A percentile compares a stretch with the other conserved stretches of the same genome.
These are phyloP conservation scores for Stigmatopora argus DNA, from an alignment of 2,113 vertebrate species.

Conservation along the genomic window DNA sequence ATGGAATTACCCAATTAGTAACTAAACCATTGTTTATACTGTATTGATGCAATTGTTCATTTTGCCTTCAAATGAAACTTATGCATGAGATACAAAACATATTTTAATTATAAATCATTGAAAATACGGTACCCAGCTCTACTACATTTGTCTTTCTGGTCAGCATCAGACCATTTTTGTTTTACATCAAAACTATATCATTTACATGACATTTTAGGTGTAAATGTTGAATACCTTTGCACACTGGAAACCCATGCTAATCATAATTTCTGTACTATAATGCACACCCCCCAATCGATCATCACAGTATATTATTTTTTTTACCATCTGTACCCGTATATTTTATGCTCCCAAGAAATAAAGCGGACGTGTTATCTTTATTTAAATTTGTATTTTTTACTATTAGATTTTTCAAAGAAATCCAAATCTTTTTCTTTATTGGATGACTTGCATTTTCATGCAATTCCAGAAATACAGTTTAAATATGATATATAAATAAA, in stretches of 20 bases:
- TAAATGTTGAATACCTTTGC: not conserved
- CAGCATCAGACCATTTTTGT: not conserved
- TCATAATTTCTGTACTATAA: too few relatives aligned
- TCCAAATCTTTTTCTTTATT: too few relatives aligned
- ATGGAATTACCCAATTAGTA: constrained; percentile 8
- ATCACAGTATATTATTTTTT: too few relatives aligned
- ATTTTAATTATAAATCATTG: constrained; percentile 45
- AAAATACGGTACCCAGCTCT: constrained; percentile 36
- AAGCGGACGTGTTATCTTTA: too few relatives aligned
- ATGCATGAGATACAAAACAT: constrained; percentile 37
- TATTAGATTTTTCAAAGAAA: too few relatives aligned
- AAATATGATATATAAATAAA: not conserved
- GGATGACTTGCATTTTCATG: not conserved
- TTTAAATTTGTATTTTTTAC: too few relatives aligned
- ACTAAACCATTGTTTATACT: constrained; percentile 18
- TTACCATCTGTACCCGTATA: too few relatives aligned
- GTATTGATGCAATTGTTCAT: constrained; percentile 14
- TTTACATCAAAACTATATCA: constrained; percentile 4
- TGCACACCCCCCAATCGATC: too few relatives aligned
- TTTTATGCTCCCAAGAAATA: too few relatives aligned
- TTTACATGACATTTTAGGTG: constrained; percentile 17
- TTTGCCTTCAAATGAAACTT: constrained; percentile 5
- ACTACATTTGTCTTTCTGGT: constrained; percentile 23
- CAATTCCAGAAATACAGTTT: not conserved
- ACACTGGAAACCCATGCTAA: not conserved